A percentile compares a stretch with the other conserved stretches of the same genome.
Evolutionary conservation across 2,797 vertebrate genomes (phyloP).

Genomic region (Rachycentron canadum): DNA sequence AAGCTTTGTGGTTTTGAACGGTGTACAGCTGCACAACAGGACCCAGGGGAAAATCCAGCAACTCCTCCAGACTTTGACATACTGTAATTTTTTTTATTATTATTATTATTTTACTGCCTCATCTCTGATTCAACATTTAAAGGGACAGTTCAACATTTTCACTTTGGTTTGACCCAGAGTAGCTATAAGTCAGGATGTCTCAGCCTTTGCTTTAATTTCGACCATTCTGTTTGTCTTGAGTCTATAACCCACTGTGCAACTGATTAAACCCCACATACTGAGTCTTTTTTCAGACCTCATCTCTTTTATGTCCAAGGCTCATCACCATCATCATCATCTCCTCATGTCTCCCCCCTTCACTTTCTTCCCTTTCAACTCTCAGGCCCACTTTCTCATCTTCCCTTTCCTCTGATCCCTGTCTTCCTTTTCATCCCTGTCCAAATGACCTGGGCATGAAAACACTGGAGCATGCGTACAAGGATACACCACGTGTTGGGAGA

Average conservation of each 20-base stretch:
- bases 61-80: too few species aligned
- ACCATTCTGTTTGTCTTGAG: not conserved
- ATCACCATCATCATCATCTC: not conserved
- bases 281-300: not conserved
- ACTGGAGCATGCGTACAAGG: slow-evolving; percentile 7
- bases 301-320: not conserved
- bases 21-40: too few species aligned
- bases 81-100: too few species aligned
- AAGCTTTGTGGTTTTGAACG: not conserved
- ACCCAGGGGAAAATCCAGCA: too few species aligned
- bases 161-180: not conserved
- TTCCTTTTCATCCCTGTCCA: slow-evolving; percentile 64
- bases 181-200: not conserved
- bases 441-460: slow-evolving; percentile 61
- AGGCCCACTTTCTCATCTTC: slow-evolving; percentile 18
- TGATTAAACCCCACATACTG: not conserved
- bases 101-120: not conserved
- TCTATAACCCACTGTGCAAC: too few species aligned
- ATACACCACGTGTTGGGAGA: too few species aligned
- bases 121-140: too few species aligned
- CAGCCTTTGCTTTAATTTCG: too few species aligned
- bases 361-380: slow-evolving; percentile 31
- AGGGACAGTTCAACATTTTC: not conserved
- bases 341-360: slow-evolving; percentile 4
- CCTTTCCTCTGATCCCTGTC: slow-evolving; percentile 38